These are phyloP conservation scores for Sitophilus oryzae DNA, from an alignment of 1,140 invertebrate genomes.

Conservation along the genomic window DNA sequence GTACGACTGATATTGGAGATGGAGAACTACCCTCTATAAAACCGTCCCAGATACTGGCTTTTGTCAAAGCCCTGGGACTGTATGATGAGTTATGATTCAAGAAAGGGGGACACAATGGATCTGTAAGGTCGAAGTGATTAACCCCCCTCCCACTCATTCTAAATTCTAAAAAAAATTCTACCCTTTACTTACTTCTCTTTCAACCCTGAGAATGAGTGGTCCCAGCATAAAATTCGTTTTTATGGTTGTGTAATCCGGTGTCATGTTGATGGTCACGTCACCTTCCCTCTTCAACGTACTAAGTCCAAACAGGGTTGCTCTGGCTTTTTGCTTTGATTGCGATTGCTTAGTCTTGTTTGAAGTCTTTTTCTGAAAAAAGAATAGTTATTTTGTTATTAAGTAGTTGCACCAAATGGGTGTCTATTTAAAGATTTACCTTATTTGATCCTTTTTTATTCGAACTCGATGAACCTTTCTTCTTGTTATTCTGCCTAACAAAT, in stretches of 20 bases:
- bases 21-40: no score
- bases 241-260: conserved; percentile 71
- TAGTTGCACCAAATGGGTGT: no score
- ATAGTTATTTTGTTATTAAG: no score
- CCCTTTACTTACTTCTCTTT: conserved; percentile 74
- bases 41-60: no score
- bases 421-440: no score
- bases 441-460: conserved; percentile 41
- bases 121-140: no score
- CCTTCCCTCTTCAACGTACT: conserved; percentile 68
- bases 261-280: conserved; percentile 71
- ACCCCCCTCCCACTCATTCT: no score
- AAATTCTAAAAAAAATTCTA: no score
- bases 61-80: no score
- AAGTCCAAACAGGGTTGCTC: conserved; percentile 73
- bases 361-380: not conserved
- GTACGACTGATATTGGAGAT: no score
- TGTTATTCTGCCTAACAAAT: conserved; percentile 34
- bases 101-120: no score
- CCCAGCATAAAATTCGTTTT: conserved; percentile 74
- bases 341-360: conserved; percentile 18
- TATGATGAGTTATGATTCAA: no score
- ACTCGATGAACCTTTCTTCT: conserved; percentile 36
- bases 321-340: conserved; percentile 59
- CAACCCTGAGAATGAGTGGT: conserved; percentile 69